phyloP scores from a whole-genome alignment of 2,888 invertebrate genomes.

The Mythimna ferrago region DNA sequence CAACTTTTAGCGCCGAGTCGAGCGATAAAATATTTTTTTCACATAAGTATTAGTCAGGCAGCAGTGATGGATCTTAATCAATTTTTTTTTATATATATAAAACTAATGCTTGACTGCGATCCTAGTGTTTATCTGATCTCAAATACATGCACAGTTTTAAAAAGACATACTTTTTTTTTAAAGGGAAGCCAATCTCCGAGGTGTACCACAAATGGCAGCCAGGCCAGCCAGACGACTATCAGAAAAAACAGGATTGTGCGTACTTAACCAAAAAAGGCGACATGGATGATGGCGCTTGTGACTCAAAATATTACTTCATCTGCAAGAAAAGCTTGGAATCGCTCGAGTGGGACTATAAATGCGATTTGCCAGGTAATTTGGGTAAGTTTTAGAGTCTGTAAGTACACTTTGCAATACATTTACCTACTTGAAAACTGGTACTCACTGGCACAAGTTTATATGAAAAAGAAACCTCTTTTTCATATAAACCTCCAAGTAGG shows the following conservation, averaged over 20 bases:
- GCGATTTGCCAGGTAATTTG: constrained; percentile 73
- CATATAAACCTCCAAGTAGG: too few species aligned
- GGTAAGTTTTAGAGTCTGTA: constrained; percentile 65
- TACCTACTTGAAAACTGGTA: too few species aligned
- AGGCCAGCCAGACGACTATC: constrained; percentile 63
- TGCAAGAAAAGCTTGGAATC: constrained; percentile 78
- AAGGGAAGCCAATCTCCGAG: constrained; percentile 23
- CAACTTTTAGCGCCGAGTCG: not conserved
- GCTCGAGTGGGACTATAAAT: constrained; percentile 77
- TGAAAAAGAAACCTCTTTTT: too few species aligned
- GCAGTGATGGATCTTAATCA: too few species aligned
- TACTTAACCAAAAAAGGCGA: constrained; percentile 63
- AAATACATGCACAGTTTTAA: not conserved
- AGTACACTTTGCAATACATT: not conserved
- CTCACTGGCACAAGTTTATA: too few species aligned
- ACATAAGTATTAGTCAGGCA: not conserved
- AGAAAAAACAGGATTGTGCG: constrained; percentile 74
- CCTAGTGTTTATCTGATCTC: too few species aligned
- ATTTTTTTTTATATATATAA: too few species aligned
- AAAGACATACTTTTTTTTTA: not conserved
- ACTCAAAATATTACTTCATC: constrained; percentile 71
- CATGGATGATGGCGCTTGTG: constrained; percentile 76
- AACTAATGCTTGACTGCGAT: too few species aligned
- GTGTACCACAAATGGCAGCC: constrained; percentile 24
- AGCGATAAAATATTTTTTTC: not conserved